Evolutionary conservation across 2,113 vertebrate genomes (phyloP).

Genomic region (Dicentrarchus labrax): DNA sequence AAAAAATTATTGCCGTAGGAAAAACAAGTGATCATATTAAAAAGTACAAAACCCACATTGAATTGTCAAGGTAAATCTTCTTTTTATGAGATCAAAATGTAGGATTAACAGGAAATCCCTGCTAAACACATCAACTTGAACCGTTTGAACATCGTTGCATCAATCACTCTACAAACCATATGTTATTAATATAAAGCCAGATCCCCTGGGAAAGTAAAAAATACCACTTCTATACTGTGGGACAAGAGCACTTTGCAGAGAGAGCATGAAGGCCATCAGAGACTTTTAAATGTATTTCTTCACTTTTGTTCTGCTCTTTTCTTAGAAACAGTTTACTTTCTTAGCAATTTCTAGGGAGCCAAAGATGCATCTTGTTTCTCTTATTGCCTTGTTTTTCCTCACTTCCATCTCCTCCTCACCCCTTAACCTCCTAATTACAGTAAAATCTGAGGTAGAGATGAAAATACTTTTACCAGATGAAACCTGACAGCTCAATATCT

Average conservation of each 20-base stretch:
- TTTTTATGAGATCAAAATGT: conserved; percentile 62
- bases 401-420: not conserved
- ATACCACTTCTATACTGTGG: conserved; percentile 36
- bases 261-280: conserved; percentile 20
- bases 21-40: not conserved
- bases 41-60: conserved; percentile 38
- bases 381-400: not conserved
- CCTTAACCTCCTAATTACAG: not conserved
- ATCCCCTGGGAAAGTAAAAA: conserved; percentile 41
- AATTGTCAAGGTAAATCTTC: conserved; percentile 31
- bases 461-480: not conserved
- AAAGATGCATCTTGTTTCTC: conserved; percentile 12
- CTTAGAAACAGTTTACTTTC: not conserved
- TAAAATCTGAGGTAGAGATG: not conserved
- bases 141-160: conserved; percentile 58
- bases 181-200: conserved; percentile 73
- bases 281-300: conserved; percentile 58
- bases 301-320: conserved; percentile 34
- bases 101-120: conserved; percentile 70
- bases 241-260: conserved; percentile 30
- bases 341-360: not conserved
- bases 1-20: not conserved
- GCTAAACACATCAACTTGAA: conserved; percentile 63
- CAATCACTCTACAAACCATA: conserved; percentile 66
- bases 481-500: not conserved